phyloP scores from a whole-genome alignment of 2,888 invertebrate species.

The Chelonus formosanus region DNA sequence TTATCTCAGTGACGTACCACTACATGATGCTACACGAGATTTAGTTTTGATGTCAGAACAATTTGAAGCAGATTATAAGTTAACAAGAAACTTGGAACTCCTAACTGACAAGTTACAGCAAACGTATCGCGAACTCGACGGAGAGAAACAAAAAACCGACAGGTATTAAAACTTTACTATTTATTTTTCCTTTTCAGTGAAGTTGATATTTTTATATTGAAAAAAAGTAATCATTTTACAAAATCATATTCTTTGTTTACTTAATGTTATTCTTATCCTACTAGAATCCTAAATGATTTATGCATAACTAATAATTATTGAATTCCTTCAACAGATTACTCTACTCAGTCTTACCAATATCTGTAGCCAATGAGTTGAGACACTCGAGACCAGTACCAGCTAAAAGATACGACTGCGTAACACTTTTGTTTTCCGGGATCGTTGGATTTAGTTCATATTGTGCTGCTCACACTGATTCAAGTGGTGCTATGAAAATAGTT shows the following conservation, averaged over 20 bases:
- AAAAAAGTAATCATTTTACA: too few relatives aligned
- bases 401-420: constrained; percentile 87
- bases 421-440: constrained; percentile 92
- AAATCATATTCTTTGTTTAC: too few relatives aligned
- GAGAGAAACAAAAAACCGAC: constrained; percentile 95
- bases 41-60: constrained; percentile 95
- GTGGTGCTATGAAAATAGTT: constrained; percentile 96
- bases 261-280: too few relatives aligned
- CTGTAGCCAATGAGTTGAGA: constrained; percentile 93
- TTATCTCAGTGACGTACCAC: constrained; percentile 92
- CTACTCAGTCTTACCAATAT: constrained; percentile 92
- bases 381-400: constrained; percentile 93
- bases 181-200: neutral
- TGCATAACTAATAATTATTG: too few relatives aligned
- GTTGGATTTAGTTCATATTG: constrained; percentile 93
- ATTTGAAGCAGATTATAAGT: constrained; percentile 95
- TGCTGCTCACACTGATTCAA: constrained; percentile 87
- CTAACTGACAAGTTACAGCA: constrained; percentile 94
- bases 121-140: constrained; percentile 91
- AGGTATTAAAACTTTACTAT: constrained; percentile 68
- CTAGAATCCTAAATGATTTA: too few relatives aligned
- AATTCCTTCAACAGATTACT: constrained; percentile 73
- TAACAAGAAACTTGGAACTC: constrained; percentile 92
- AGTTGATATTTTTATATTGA: too few relatives aligned
- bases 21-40: constrained; percentile 95